Evolutionary conservation across 2,113 vertebrate genomes (phyloP).

Genomic region (Cnemophilus loriae): DNA sequence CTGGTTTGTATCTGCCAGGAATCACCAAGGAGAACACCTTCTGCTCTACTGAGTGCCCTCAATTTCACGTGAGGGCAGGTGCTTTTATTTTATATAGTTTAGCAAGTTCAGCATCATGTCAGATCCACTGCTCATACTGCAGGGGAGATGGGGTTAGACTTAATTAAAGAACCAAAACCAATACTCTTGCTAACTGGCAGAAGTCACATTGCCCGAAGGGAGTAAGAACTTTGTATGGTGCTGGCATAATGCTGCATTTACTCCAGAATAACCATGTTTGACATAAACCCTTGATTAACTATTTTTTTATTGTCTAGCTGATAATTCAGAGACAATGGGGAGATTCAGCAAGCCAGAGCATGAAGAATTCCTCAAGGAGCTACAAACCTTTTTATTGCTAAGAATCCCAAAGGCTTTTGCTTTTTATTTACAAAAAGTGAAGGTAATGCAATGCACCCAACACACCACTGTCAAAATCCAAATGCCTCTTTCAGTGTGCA

Average conservation of each 20-base stretch:
- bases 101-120: neutral
- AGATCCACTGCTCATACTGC: neutral
- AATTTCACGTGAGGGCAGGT: neutral
- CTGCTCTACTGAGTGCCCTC: neutral
- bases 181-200: neutral
- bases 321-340: neutral
- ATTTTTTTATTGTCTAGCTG: neutral
- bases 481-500: neutral
- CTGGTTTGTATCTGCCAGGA: neutral
- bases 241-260: neutral
- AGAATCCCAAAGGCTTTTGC: neutral
- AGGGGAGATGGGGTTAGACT: neutral
- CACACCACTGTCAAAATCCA: neutral
- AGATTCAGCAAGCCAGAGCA: neutral
- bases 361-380: neutral
- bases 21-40: neutral
- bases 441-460: neutral
- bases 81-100: neutral
- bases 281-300: neutral
- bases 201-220: neutral
- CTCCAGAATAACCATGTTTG: neutral
- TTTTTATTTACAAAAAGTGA: neutral
- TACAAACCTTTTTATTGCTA: neutral
- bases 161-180: constrained; percentile 15
- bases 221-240: neutral